Percentiles rank a stretch among this genome's conserved stretches.
Conservation (phyloP, 1,140 invertebrate species). For the Neoseiulus cucumeris region DNA sequence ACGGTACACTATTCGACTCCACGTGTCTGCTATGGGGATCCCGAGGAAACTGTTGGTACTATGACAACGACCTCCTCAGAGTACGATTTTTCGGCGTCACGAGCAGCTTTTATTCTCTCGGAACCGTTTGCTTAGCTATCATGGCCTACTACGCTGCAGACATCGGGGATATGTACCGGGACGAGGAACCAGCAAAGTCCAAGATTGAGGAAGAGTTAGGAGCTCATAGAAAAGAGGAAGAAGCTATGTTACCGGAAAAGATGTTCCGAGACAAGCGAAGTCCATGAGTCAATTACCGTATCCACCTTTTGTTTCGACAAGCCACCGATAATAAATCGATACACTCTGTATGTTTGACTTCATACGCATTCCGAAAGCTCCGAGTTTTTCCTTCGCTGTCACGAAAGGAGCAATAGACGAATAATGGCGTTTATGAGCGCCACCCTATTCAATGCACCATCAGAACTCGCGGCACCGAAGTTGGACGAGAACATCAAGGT, state of each 20-base stretch:
- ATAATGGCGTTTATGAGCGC: too few species aligned
- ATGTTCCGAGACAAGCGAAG: neutral
- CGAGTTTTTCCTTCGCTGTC: too few species aligned
- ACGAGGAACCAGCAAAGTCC: neutral
- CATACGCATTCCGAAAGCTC: too few species aligned
- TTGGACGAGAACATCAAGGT: too few species aligned
- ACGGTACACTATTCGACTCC: slow-evolving; percentile 24
- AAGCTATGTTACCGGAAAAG: neutral
- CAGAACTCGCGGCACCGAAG: too few species aligned
- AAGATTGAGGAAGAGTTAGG: neutral
- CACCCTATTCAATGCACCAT: too few species aligned
- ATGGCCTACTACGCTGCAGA: neutral
- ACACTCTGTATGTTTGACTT: too few species aligned
- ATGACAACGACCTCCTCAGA: slow-evolving; percentile 24
- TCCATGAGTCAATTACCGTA: neutral
- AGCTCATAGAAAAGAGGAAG: too few species aligned
- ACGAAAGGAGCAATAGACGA: too few species aligned
- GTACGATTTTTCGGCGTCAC: slow-evolving; percentile 1
- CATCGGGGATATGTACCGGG: neutral
- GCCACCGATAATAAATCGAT: too few species aligned
- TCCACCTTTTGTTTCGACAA: too few species aligned
- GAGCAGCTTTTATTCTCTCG: neutral
- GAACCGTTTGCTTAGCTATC: neutral
- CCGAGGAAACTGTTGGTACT: slow-evolving; percentile 25
- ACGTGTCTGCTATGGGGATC: slow-evolving; percentile 26